These are phyloP conservation scores for Heliconius eleuchia DNA, from an alignment of 1,140 invertebrate species.

Conservation along the genomic window DNA sequence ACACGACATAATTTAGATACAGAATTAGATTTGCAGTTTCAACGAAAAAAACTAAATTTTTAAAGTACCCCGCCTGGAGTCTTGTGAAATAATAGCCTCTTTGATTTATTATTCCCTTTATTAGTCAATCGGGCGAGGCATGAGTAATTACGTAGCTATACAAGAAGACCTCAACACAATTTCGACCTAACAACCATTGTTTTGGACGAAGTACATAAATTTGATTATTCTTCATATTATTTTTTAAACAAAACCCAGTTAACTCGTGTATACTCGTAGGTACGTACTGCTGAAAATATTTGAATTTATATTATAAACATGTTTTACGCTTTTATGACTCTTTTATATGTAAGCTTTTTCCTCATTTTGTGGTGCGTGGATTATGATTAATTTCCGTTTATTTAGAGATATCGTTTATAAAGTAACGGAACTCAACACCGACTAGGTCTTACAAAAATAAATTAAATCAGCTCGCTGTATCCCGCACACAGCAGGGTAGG, in stretches of 20 bases:
- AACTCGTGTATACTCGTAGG: background rate
- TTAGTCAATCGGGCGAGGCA: background rate
- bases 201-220: background rate
- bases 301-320: background rate
- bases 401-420: too few relatives aligned
- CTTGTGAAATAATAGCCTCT: background rate
- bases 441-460: too few relatives aligned
- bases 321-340: background rate
- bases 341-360: background rate
- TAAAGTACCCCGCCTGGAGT: background rate
- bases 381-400: too few relatives aligned
- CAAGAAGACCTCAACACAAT: background rate
- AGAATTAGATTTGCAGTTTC: background rate
- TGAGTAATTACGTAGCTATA: background rate
- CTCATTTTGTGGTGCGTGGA: too few relatives aligned
- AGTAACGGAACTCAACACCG: too few relatives aligned
- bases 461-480: too few relatives aligned
- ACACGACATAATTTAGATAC: background rate
- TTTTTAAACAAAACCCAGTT: background rate
- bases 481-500: too few relatives aligned
- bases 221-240: background rate
- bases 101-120: constrained; percentile 10
- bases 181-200: background rate
- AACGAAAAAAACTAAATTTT: background rate
- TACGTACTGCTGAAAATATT: background rate